Percentiles rank a stretch among this genome's conserved stretches.
Conservation (phyloP, 2,797 vertebrate species). For the Diglossa cyanea region DNA sequence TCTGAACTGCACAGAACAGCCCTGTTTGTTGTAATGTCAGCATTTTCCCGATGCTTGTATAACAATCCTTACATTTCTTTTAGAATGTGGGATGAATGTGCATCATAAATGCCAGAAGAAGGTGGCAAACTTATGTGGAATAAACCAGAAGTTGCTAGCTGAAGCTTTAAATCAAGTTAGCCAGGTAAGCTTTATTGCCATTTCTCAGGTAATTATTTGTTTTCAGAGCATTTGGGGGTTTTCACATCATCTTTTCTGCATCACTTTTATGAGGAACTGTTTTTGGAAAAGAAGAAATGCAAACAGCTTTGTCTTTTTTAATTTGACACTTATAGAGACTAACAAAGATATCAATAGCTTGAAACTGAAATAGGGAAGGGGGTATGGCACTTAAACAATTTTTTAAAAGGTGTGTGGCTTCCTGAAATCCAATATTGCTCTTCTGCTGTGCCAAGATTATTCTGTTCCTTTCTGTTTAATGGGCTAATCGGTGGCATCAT, state of each 20-base stretch:
- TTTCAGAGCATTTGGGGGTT: neutral
- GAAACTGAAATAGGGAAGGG: neutral
- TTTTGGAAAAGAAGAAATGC: neutral
- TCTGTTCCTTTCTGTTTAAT: neutral
- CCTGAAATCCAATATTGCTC: neutral
- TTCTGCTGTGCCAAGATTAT: neutral
- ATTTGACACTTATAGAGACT: neutral
- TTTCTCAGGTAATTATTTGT: neutral
- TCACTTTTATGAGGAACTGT: neutral
- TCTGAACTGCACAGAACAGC: neutral
- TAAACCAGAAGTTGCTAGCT: slow-evolving; percentile 96
- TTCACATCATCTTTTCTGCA: neutral
- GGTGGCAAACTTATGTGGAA: slow-evolving; percentile 96
- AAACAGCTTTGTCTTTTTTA: neutral
- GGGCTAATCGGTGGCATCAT: neutral
- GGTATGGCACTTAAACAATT: neutral
- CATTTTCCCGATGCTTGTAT: neutral
- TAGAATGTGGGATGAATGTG: slow-evolving; percentile 93
- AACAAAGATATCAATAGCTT: neutral
- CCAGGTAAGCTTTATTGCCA: slow-evolving; percentile 75
- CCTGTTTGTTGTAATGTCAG: neutral
- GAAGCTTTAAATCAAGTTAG: slow-evolving; percentile 91
- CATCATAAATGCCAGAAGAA: slow-evolving; percentile 92
- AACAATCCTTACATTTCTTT: neutral
- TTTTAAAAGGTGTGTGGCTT: neutral